Evolutionary conservation across 1,140 invertebrate genomes (phyloP), one percentile per base, ranked within the genome.

Genomic region (Bombus confusus): DNA sequence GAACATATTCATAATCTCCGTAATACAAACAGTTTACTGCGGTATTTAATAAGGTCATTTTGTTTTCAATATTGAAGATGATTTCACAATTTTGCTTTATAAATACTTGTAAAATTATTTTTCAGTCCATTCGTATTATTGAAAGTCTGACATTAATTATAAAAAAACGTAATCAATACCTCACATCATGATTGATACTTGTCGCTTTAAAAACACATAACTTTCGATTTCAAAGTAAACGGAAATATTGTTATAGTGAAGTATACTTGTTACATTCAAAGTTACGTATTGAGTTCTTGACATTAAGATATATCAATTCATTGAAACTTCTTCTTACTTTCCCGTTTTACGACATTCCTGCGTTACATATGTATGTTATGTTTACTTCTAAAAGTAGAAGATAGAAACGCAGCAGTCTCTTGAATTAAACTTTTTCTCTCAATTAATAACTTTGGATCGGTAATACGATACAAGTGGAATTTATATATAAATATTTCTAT

Each of bases 31-130:
- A 77, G 57, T 68, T 77, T 85, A 73, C 47, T 31, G 57, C 28
- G n/a, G 4, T 85, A 87, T 6, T 52, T 8, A 52, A 8, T 52
- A 52, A 52, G 47, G 18, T 52, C 9, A 68, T 12, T 25, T 73
- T 64, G n/a, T 34, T 88, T 86, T 76, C 41, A 76, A 66, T 62
- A 66, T 80, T 76, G 31, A 77, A 52, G 64, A 86, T 87, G 43
- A 88, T 80, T 80, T 82, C 71, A 88, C 73, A 66, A 88, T 85
- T 91, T 93, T 78, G 75, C 80, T 91, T 85, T 81, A 77, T 88
- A 84, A 89, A 87, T 87, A 80, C 77, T 79, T 85, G 74, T 91
- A 86, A 83, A 89, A 89, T 93, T 85, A 88, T 79, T 83, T 73
- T 52, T 81, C 80, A 90, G 57, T 91, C 71, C 47, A 71, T 84